Evolutionary conservation across 2,113 vertebrate genomes (phyloP).

Genomic region (Sorex araneus): DNA sequence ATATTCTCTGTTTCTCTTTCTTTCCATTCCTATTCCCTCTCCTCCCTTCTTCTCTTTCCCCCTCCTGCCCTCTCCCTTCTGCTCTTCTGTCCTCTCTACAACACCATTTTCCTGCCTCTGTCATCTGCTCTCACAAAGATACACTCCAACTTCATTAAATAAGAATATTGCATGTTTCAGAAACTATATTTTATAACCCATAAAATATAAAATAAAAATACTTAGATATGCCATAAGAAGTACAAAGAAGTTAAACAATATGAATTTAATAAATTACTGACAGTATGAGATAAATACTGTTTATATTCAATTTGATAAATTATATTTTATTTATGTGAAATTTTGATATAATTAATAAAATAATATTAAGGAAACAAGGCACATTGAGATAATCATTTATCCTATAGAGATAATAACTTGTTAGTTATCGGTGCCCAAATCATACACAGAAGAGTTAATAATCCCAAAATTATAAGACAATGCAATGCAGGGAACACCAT

Average conservation of each 20-base stretch:
- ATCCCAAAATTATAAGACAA: conserved; percentile 42
- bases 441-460: background rate
- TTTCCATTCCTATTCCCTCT: no score
- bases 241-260: background rate
- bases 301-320: background rate
- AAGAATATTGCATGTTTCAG: background rate
- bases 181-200: background rate
- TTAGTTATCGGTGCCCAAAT: background rate
- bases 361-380: background rate
- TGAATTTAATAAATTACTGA: background rate
- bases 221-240: background rate
- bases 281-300: background rate
- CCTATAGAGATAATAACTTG: background rate
- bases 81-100: no score
- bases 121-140: background rate
- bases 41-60: no score
- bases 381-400: background rate
- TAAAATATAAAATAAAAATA: background rate
- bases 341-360: background rate
- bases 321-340: conserved; percentile 14
- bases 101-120: background rate
- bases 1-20: no score
- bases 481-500: background rate
- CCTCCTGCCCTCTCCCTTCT: no score
- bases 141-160: background rate